phyloP scores from a whole-genome alignment of 2,888 invertebrate genomes.

The Cynaeus angustus region DNA sequence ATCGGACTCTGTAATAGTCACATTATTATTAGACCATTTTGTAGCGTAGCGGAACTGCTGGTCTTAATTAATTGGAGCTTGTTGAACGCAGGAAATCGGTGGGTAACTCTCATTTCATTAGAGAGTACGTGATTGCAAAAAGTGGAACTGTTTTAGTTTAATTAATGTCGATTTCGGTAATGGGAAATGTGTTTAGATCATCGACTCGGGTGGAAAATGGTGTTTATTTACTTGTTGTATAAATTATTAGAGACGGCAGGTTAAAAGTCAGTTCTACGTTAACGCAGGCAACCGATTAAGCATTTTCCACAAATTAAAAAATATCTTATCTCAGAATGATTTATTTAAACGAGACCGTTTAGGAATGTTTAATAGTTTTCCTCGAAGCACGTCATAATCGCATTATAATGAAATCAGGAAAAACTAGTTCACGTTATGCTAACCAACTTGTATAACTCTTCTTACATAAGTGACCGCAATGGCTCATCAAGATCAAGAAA shows the following conservation, averaged over 20 bases:
- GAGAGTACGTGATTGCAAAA: too few species aligned
- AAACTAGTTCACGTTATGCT: not conserved
- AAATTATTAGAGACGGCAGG: too few species aligned
- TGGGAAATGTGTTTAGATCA: too few species aligned
- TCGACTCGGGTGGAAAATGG: too few species aligned
- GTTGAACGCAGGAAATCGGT: constrained; percentile 1
- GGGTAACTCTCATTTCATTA: constrained; percentile 2
- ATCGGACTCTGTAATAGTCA: not conserved
- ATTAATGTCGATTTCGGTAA: too few species aligned
- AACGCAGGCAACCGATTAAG: too few species aligned
- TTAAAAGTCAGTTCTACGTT: too few species aligned
- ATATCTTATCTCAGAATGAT: not conserved
- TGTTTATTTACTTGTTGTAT: too few species aligned
- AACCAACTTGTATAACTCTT: not conserved
- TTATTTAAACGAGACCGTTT: not conserved
- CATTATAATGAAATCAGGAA: not conserved
- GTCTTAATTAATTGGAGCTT: constrained; percentile 26
- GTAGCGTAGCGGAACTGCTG: constrained; percentile 7
- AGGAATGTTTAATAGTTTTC: not conserved
- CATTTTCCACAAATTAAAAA: too few species aligned
- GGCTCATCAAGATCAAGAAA: not conserved
- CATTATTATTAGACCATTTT: constrained; percentile 9
- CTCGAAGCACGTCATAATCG: not conserved
- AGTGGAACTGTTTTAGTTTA: too few species aligned
- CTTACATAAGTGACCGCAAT: not conserved